Conservation (phyloP, 2,113 vertebrate genomes). For the Bettongia penicillata region DNA sequence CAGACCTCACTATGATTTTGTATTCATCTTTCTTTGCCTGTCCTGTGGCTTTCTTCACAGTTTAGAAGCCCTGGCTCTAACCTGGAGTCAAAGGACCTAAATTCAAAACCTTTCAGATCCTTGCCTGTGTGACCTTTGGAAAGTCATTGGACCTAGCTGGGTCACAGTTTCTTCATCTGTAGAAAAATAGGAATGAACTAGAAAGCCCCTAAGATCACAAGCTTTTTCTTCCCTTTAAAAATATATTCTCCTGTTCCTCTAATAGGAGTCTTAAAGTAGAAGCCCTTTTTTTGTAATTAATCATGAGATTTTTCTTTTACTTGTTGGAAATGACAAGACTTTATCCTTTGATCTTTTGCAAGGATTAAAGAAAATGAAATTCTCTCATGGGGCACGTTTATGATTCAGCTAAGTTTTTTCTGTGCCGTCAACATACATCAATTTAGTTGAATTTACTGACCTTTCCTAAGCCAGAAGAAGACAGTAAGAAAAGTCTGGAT, state of each 20-base stretch:
- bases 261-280: not conserved
- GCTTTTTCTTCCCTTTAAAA: not conserved
- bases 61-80: not conserved
- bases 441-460: not conserved
- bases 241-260: not conserved
- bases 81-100: not conserved
- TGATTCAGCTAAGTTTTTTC: not conserved
- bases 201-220: not conserved
- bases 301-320: not conserved
- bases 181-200: not conserved
- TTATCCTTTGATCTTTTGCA: not conserved
- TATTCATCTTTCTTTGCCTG: not conserved
- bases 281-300: not conserved
- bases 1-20: not conserved
- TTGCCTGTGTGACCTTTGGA: not conserved
- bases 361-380: not conserved
- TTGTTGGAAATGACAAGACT: not conserved
- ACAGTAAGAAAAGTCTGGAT: not conserved
- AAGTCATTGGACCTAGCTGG: not conserved
- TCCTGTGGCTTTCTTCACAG: not conserved
- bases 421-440: not conserved
- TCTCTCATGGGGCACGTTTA: not conserved
- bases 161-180: not conserved
- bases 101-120: not conserved
- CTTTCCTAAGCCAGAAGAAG: not conserved